Evolutionary conservation across 1,140 invertebrate genomes (phyloP).

Genomic region (Drosophila ananassae): DNA sequence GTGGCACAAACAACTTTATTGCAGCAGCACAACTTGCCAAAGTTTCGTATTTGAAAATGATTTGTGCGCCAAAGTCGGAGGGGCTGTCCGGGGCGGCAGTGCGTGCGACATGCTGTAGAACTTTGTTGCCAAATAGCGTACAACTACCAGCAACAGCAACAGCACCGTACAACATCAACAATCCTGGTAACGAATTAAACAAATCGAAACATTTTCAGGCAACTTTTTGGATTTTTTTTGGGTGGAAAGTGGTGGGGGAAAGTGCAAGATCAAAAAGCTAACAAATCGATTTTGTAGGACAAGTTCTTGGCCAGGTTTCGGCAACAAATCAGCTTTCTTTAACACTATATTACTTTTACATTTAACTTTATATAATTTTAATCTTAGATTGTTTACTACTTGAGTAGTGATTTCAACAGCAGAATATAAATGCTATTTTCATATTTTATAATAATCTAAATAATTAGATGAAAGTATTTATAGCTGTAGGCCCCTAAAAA

Average conservation of each 20-base stretch:
- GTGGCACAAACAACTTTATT: slow-evolving; percentile 75
- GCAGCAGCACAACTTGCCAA: slow-evolving; percentile 64
- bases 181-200: slow-evolving; percentile 67
- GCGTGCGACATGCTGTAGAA: slow-evolving; percentile 69
- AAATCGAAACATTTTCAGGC: slow-evolving; percentile 60
- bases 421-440: too few species aligned
- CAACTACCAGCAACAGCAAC: slow-evolving; percentile 21
- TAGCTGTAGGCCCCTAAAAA: too few species aligned
- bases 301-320: neutral
- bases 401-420: too few species aligned
- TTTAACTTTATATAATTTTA: too few species aligned
- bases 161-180: slow-evolving; percentile 22
- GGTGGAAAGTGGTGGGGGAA: neutral
- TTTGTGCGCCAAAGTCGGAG: slow-evolving; percentile 49
- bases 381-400: too few species aligned
- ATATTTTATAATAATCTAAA: too few species aligned
- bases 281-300: slow-evolving; percentile 1
- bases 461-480: too few species aligned
- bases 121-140: slow-evolving; percentile 70
- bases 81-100: slow-evolving; percentile 9
- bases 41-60: slow-evolving; percentile 78
- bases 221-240: neutral
- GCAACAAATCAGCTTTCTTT: too few species aligned
- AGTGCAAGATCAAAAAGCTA: slow-evolving; percentile 11
- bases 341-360: too few species aligned